These are phyloP conservation scores for Lymantria monacha DNA, from an alignment of 2,888 invertebrate species.

Conservation along the genomic window DNA sequence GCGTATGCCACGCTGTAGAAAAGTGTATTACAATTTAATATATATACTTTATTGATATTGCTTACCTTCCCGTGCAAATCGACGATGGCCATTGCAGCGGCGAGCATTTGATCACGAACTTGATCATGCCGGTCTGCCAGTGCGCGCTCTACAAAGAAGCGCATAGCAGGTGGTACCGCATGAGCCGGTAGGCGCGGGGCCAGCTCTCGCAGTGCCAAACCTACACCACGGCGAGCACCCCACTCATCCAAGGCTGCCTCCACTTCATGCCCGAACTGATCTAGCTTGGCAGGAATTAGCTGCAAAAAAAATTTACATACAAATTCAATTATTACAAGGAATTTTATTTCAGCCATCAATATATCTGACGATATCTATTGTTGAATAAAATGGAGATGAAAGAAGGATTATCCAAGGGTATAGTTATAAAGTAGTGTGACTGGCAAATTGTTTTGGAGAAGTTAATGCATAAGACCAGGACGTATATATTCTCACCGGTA, in stretches of 20 bases:
- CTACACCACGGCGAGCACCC: constrained; percentile 94
- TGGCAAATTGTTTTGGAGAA: too few species aligned
- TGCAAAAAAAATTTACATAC: constrained; percentile 41
- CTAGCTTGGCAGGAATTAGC: constrained; percentile 92
- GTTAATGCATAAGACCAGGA: too few species aligned
- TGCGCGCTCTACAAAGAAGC: constrained; percentile 92
- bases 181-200: constrained; percentile 87
- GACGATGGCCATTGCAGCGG: constrained; percentile 95
- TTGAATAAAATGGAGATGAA: too few species aligned
- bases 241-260: constrained; percentile 94
- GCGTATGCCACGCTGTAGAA: too few species aligned
- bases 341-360: too few species aligned
- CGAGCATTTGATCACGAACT: constrained; percentile 95
- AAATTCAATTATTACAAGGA: too few species aligned
- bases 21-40: too few species aligned
- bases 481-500: constrained; percentile 78
- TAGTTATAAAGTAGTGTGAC: too few species aligned
- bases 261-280: constrained; percentile 95
- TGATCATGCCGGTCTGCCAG: constrained; percentile 92
- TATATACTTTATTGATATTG: too few species aligned
- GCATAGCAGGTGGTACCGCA: constrained; percentile 86
- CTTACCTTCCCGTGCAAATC: constrained; percentile 94
- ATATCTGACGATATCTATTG: too few species aligned
- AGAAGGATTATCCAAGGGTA: too few species aligned
- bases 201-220: constrained; percentile 89